Evolutionary conservation across 2,888 invertebrate species (phyloP).

Genomic region (Agrotis ipsilon): DNA sequence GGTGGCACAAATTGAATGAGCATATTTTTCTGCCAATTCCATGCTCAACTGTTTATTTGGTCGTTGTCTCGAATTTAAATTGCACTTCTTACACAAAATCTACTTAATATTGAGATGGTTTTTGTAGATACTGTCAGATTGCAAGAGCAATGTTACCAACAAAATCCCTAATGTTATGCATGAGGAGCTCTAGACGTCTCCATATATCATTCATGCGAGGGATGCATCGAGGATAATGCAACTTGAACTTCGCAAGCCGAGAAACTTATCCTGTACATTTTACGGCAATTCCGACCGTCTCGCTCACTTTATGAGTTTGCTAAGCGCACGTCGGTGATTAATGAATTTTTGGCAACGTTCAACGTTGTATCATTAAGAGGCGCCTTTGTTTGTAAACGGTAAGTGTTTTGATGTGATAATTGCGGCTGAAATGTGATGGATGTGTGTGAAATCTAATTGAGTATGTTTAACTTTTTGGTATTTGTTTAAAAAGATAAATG

Average conservation of each 20-base stretch:
- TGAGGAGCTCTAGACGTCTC: constrained; percentile 55
- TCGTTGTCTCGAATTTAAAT: constrained; percentile 20
- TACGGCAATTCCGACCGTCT: constrained; percentile 41
- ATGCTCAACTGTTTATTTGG: background rate
- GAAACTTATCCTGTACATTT: constrained; percentile 47
- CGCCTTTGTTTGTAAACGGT: constrained; percentile 47
- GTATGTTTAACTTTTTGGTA: constrained; percentile 19
- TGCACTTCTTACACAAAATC: constrained; percentile 4
- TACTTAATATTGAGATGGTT: constrained; percentile 25
- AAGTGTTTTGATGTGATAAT: constrained; percentile 54
- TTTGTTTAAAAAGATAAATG: constrained; percentile 9
- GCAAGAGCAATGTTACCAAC: constrained; percentile 49
- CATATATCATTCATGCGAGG: constrained; percentile 64
- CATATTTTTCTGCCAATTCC: constrained; percentile 20
- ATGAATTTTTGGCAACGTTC: constrained; percentile 58
- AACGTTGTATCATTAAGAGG: constrained; percentile 42
- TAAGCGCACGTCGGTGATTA: constrained; percentile 55
- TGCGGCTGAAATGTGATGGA: constrained; percentile 37
- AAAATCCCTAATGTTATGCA: constrained; percentile 59
- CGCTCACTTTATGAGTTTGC: constrained; percentile 43
- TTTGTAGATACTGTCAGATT: constrained; percentile 30
- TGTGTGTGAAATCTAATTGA: constrained; percentile 27
- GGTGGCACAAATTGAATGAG: constrained; percentile 17
- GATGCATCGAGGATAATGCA: constrained; percentile 62
- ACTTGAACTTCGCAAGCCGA: constrained; percentile 44